These are phyloP conservation scores for Neodiprion virginianus DNA, from an alignment of 1,140 invertebrate genomes.

Conservation along the genomic window DNA sequence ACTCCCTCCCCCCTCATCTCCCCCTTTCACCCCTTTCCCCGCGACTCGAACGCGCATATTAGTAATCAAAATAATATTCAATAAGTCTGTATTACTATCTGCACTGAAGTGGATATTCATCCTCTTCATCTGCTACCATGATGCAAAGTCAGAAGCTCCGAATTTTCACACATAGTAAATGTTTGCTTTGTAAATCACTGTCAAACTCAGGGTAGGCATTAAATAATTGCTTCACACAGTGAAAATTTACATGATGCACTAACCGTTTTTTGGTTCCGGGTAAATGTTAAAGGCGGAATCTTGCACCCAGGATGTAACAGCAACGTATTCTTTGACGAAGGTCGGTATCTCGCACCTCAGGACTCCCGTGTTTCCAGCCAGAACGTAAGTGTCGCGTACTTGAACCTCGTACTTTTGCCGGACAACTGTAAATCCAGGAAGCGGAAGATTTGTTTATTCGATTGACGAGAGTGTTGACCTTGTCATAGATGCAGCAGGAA, in stretches of 20 bases:
- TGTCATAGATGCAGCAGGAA: no score
- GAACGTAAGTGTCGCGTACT: slow-evolving; percentile 88
- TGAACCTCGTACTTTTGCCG: slow-evolving; percentile 86
- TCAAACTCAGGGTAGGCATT: background rate
- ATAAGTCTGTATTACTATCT: background rate
- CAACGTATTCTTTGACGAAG: slow-evolving; percentile 87
- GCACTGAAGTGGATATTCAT: no score
- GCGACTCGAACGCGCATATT: background rate
- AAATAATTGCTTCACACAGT: slow-evolving; percentile 9
- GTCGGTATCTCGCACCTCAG: slow-evolving; percentile 86
- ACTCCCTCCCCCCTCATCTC: no score
- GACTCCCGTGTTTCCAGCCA: slow-evolving; percentile 85
- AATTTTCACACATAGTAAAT: no score
- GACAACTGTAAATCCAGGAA: slow-evolving; percentile 71
- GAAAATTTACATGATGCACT: slow-evolving; percentile 37
- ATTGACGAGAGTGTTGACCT: background rate
- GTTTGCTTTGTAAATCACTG: slow-evolving; percentile 13
- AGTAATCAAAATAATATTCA: background rate
- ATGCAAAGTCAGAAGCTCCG: no score
- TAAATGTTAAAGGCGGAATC: slow-evolving; percentile 83
- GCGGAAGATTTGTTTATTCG: background rate
- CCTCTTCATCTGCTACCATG: no score
- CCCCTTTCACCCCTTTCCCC: background rate
- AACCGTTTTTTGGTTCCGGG: slow-evolving; percentile 80
- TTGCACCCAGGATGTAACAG: slow-evolving; percentile 87